Evolutionary conservation across 1,140 invertebrate genomes (phyloP).

Genomic region (Polyergus mexicanus): DNA sequence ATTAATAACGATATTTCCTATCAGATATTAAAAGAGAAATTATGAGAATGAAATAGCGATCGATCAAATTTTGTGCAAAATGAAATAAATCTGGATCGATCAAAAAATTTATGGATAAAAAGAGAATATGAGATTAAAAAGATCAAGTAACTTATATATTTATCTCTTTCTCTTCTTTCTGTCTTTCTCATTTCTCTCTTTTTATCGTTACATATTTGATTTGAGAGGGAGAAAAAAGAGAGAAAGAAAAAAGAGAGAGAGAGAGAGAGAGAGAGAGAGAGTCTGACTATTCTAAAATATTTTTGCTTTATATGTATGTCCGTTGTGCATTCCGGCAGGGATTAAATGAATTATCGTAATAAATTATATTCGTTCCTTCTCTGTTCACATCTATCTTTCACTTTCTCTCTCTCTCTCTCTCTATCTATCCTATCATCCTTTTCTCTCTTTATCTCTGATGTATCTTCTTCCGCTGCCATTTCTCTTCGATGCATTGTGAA

Average conservation of each 20-base stretch:
- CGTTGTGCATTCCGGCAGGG: background rate
- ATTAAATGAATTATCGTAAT: background rate
- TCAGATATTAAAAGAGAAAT: background rate
- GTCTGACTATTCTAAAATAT: background rate
- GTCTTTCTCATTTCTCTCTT: background rate
- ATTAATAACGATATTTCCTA: background rate
- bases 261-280: too few species aligned
- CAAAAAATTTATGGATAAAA: background rate
- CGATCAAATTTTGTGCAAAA: background rate
- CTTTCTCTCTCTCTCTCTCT: background rate
- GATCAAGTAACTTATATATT: too few species aligned
- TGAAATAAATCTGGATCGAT: background rate
- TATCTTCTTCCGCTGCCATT: constrained; percentile 18
- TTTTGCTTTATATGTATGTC: background rate
- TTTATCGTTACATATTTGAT: background rate
- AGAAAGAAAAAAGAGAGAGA: too few species aligned
- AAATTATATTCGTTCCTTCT: constrained; percentile 5
- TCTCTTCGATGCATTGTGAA: constrained; percentile 20
- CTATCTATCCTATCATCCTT: background rate
- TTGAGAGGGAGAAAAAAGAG: background rate
- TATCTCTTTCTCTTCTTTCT: too few species aligned
- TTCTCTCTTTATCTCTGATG: constrained; percentile 23
- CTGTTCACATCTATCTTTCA: background rate
- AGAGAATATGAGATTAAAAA: too few species aligned
- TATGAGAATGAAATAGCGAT: background rate